Evolutionary conservation across 2,113 vertebrate species (phyloP).

Genomic region (Centrocercus urophasianus): DNA sequence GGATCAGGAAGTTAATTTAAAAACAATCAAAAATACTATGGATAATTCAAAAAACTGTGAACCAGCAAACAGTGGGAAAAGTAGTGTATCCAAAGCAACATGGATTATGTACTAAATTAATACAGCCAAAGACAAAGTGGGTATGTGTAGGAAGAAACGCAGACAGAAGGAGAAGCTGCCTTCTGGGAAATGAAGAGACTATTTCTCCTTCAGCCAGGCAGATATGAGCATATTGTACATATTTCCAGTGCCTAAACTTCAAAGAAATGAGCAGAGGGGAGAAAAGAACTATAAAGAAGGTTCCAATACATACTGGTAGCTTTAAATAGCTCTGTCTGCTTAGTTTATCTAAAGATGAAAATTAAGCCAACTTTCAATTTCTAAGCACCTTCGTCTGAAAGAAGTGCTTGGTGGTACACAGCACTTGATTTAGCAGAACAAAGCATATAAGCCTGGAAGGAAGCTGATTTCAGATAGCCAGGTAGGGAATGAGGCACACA

Average conservation of each 20-base stretch:
- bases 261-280: background rate
- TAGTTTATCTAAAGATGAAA: slow-evolving; percentile 5
- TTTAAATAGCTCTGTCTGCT: background rate
- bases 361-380: background rate
- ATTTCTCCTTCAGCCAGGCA: background rate
- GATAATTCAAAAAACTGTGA: background rate
- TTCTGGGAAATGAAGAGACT: background rate
- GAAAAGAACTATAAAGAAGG: background rate
- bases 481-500: background rate
- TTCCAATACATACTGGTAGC: background rate
- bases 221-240: rapidly evolving
- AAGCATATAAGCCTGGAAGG: background rate
- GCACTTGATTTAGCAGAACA: background rate
- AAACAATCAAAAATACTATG: background rate
- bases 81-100: background rate
- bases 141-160: background rate
- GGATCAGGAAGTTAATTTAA: background rate
- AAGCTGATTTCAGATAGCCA: background rate
- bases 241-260: background rate
- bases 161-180: background rate
- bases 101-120: background rate
- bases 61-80: background rate
- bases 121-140: background rate
- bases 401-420: background rate
- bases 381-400: background rate